These are phyloP conservation scores for Drosophila paracracens DNA, from an alignment of 2,888 invertebrate genomes.

Conservation along the genomic window DNA sequence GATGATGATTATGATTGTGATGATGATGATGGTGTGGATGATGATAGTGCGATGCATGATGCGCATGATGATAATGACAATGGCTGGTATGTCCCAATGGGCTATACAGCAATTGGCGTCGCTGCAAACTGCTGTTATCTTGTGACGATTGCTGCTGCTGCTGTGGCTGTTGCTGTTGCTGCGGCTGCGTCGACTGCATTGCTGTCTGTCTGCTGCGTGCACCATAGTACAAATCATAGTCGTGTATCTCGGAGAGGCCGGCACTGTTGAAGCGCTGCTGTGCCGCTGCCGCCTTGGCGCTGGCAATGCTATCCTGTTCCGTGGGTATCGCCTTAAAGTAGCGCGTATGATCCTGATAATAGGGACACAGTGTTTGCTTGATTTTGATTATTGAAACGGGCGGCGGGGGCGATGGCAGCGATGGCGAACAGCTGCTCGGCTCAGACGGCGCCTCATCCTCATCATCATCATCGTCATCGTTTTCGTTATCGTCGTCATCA, in stretches of 20 bases:
- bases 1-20: conserved; percentile 51
- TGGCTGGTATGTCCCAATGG: conserved; percentile 83
- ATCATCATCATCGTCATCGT: conserved; percentile 27
- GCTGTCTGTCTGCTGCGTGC: conserved; percentile 62
- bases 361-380: conserved; percentile 82
- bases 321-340: conserved; percentile 84
- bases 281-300: conserved; percentile 75
- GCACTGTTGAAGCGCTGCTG: conserved; percentile 81
- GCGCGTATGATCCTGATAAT: conserved; percentile 83
- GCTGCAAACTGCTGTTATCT: conserved; percentile 68
- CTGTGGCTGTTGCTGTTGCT: conserved; percentile 5
- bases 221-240: conserved; percentile 84
- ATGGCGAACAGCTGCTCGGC: conserved; percentile 75
- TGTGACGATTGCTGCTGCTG: conserved; percentile 13
- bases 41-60: conserved; percentile 48
- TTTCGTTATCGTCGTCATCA: conserved; percentile 6
- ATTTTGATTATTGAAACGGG: conserved; percentile 78
- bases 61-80: conserved; percentile 67
- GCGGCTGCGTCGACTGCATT: conserved; percentile 14
- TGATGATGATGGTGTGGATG: conserved; percentile 38
- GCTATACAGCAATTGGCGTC: conserved; percentile 83
- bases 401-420: conserved; percentile 76
- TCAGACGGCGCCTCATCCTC: conserved; percentile 74
- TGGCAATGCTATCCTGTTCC: conserved; percentile 82
- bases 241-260: conserved; percentile 83